Conservation (phyloP, 2,888 invertebrate genomes). For the Melanchra persicariae region DNA sequence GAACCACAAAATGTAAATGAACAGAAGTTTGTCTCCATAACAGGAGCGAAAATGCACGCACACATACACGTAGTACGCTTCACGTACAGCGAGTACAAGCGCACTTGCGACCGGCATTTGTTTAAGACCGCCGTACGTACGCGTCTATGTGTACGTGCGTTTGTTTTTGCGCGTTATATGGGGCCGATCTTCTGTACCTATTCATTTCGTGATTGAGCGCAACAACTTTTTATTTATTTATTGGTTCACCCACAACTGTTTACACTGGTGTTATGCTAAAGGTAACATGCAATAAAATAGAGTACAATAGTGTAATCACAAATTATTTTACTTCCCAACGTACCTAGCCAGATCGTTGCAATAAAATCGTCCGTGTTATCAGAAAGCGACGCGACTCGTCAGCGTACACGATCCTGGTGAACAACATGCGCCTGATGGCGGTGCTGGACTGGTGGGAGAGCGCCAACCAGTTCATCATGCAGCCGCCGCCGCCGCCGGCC, state of each 20-base stretch:
- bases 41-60: no score
- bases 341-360: not conserved
- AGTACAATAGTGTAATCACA: no score
- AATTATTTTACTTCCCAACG: not conserved
- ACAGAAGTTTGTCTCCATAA: no score
- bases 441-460: slow-evolving; percentile 98
- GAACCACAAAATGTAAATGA: not conserved
- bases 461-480: slow-evolving; percentile 94
- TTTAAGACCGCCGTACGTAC: no score
- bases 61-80: no score
- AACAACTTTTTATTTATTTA: not conserved
- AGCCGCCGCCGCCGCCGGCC: slow-evolving; percentile 81
- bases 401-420: slow-evolving; percentile 96
- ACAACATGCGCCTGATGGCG: slow-evolving; percentile 98
- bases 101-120: no score
- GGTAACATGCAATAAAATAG: no score
- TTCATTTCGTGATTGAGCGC: not conserved
- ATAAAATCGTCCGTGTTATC: slow-evolving; percentile 11
- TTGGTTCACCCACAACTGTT: no score
- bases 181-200: not conserved
- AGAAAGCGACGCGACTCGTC: slow-evolving; percentile 92
- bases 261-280: no score
- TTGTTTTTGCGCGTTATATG: no score
- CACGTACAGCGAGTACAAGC: no score
- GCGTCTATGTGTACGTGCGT: not conserved